Evolutionary conservation across 1,140 invertebrate genomes (phyloP), one percentile per base, ranked within the genome.

Genomic region (Xylocopa sonorina): DNA sequence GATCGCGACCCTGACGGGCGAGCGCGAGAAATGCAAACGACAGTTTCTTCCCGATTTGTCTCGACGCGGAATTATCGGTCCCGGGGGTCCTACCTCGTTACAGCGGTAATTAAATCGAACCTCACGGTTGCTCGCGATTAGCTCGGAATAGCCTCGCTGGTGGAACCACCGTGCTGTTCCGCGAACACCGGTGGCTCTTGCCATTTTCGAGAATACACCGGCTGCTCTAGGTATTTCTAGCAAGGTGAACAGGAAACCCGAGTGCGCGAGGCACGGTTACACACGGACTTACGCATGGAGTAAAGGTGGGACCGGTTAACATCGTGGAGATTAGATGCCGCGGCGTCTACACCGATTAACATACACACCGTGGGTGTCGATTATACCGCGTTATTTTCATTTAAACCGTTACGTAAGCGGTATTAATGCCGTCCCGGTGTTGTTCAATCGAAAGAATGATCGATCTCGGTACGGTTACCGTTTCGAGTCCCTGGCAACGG

Each of bases 201-300:
- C 48, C 64, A 48, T 77, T 80, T 77, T 77, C 51, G 41, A 66
- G 32, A 41, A 62, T 41, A 3, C 24, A 16, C 50, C 27, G 9
- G 24, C 16, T 48, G n/a, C 24, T 53, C 46, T 10, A 38, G 38
- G 43, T 38, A 55, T 55, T 43, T 27, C 46, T 55, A 21, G 46
- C 73, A 69, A 81, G 79, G 79, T 77, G 79, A 81, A 43, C 79
- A 64, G 74, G 79, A 81, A 81, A 81, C 48, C 29, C 74, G 64
- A 80, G 63, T 58, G 32, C 29, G 14, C 62, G 63, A 50, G n/a
- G n/a, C 46, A 76, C 62, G 53, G 63, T 72, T 63, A 53, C 58
- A 21, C 53, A n/a, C 48, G n/a, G n/a, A n/a, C n/a, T n/a, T n/a
- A 43, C 16, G 38, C 38, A n/a, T n/a, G n/a, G n/a, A n/a, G n/a